These are phyloP conservation scores for Zoanthus sansibaricus DNA, from an alignment of 92 coral and sea anemone species.

Conservation along the genomic window DNA sequence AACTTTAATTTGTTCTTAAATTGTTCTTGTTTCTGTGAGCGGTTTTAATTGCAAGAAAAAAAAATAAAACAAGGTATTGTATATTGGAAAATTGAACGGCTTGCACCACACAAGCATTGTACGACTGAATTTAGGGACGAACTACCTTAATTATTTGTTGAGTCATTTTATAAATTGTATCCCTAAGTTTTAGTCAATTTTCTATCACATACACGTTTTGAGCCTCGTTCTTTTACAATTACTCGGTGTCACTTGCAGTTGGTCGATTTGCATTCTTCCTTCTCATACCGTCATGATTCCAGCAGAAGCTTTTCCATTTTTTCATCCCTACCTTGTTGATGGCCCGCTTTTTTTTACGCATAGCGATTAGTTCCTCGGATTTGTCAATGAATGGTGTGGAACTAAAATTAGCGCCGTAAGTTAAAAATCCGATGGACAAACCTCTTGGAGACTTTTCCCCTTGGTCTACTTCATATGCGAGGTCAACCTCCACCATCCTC, in stretches of 20 bases:
- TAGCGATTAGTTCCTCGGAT: background rate
- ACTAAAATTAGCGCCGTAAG: background rate
- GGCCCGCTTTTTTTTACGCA: background rate
- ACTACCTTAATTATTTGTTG: too few species aligned
- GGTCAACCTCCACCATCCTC: conserved; percentile 16
- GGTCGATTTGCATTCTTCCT: conserved; percentile 11
- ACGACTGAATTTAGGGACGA: too few species aligned
- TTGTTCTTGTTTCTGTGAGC: too few species aligned
- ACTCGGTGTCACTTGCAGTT: background rate
- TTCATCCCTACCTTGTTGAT: background rate
- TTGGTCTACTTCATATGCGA: conserved; percentile 12
- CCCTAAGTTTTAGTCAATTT: too few species aligned
- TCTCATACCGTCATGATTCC: background rate
- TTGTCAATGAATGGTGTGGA: conserved; percentile 3
- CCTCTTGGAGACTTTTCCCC: conserved; percentile 18
- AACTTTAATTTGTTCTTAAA: too few species aligned
- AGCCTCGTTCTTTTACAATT: background rate
- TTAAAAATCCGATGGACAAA: conserved; percentile 8
- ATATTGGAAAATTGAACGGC: too few species aligned
- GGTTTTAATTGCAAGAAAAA: too few species aligned
- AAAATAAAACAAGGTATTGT: too few species aligned
- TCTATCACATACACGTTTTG: too few species aligned
- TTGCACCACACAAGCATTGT: too few species aligned
- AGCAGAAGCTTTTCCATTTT: background rate
- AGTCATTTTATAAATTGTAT: too few species aligned